Conservation (phyloP, 2,888 invertebrate genomes). For the Hetaerina titia region DNA sequence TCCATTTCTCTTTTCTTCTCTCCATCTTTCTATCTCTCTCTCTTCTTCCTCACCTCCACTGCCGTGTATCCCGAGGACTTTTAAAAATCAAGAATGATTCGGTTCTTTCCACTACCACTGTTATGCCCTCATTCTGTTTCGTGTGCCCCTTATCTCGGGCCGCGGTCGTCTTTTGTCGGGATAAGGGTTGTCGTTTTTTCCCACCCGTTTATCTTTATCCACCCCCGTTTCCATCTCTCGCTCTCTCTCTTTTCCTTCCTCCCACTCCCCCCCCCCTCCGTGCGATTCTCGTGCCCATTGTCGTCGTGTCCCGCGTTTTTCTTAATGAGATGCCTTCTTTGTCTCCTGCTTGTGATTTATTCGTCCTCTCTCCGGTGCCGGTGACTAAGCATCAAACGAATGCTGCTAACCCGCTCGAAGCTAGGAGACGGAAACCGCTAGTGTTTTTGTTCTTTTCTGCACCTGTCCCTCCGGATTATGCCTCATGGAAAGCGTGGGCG, state of each 20-base stretch:
- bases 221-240: neutral
- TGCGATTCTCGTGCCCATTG: constrained; percentile 6
- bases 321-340: constrained; percentile 14
- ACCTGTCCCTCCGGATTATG: neutral
- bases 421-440: neutral
- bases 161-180: constrained; percentile 12
- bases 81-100: constrained; percentile 3
- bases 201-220: constrained; percentile 21
- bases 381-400: too few species aligned
- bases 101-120: neutral
- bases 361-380: neutral
- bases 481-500: neutral
- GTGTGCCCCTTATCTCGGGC: neutral
- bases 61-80: neutral
- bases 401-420: neutral
- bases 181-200: neutral
- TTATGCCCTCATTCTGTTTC: neutral
- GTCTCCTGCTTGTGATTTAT: neutral
- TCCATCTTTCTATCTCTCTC: too few species aligned
- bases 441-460: neutral
- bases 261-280: neutral
- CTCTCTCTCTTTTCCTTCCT: neutral
- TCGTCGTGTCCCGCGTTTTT: neutral
- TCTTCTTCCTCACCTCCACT: neutral
- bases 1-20: too few species aligned